Base-by-base conservation (phyloP, 2,113 vertebrate genomes). In the Phyllostomus discolor region DNA sequence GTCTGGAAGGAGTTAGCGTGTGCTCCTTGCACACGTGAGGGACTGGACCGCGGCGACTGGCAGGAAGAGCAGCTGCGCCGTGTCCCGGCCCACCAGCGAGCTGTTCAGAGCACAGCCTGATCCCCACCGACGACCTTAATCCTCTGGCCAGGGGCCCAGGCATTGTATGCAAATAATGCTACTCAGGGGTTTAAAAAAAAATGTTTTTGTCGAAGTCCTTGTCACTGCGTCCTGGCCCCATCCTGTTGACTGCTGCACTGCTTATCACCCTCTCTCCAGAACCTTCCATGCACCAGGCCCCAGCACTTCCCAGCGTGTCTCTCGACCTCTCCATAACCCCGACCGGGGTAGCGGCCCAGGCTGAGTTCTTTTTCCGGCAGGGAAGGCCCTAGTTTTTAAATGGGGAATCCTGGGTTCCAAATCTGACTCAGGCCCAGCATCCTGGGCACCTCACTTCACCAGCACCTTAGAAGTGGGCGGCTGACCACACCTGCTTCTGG, bases 321-420 rank as follows among this genome's bases (percentile, higher is more conserved):
- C 90, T n/a, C 85, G 84, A 96, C 96, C 97, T 90, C 84, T 52
- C 70, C 19, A 7, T 92, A 85, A 97, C 97, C 97, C 90, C 7
- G 31, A 22, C 9, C 1, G n/a, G 80, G 80, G 72, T 20, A 9
- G 67, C 5, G 26, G 90, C 54, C 62, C 57, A 48, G 59, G 59
- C 73, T 41, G 82, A 75, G 87, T 59, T 54, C 91, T 79, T 73
- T 59, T 48, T 76, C 82, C 28, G 7, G 38, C 2, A 41, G 35
- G 64, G 57, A 79, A 76, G 62, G 91, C 43, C 70, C 50, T 52
- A 10, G 19, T 43, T 57, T n/a, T 10, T 54, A 89, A 93, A 66
- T 50, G n/a, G 5, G 35, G 66, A 46, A 66, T 19, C 83, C 20
- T 16, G 48, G 70, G 52, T 72, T 78, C 70, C 26, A 41, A n/a